These are phyloP conservation scores for Apostichopus leukothele DNA, from an alignment of 53 echinoderm and acorn worm genomes.

Conservation along the genomic window DNA sequence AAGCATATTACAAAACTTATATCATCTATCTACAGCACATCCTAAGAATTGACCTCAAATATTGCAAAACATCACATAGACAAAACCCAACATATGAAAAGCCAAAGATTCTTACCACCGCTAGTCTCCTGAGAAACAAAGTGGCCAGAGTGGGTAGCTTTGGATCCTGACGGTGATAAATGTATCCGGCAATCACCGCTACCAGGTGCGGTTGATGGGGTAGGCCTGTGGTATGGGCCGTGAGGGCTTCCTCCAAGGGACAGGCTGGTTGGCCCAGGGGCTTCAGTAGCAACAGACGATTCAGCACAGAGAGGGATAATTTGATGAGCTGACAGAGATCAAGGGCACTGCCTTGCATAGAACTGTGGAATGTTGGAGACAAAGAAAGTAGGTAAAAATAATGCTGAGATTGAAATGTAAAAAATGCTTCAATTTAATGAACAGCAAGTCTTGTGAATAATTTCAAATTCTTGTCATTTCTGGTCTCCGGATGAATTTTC, in stretches of 20 bases:
- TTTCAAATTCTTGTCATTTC: no score
- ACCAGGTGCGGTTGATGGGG: slow-evolving; percentile 95
- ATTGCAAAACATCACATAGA: background rate
- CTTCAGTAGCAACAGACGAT: slow-evolving; percentile 83
- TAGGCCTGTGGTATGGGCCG: slow-evolving; percentile 84
- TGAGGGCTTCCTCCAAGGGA: slow-evolving; percentile 84
- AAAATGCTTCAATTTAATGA: no score
- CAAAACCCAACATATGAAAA: background rate
- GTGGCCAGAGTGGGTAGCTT: slow-evolving; percentile 84
- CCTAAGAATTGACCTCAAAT: no score
- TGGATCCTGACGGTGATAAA: slow-evolving; percentile 89
- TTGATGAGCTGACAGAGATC: slow-evolving; percentile 84
- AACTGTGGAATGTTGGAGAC: slow-evolving; percentile 34
- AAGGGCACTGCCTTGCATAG: slow-evolving; percentile 65
- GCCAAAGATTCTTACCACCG: slow-evolving; percentile 58
- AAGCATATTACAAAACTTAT: no score
- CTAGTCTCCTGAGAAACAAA: slow-evolving; percentile 78
- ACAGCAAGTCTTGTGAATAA: no score
- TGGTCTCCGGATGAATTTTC: no score
- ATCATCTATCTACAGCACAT: no score
- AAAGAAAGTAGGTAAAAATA: no score
- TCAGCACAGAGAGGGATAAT: slow-evolving; percentile 87
- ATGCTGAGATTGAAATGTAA: no score
- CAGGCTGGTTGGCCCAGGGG: slow-evolving; percentile 57
- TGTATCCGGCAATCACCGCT: slow-evolving; percentile 85